Base-by-base conservation (phyloP, 2,113 vertebrate species). In the Mustela lutreola region DNA sequence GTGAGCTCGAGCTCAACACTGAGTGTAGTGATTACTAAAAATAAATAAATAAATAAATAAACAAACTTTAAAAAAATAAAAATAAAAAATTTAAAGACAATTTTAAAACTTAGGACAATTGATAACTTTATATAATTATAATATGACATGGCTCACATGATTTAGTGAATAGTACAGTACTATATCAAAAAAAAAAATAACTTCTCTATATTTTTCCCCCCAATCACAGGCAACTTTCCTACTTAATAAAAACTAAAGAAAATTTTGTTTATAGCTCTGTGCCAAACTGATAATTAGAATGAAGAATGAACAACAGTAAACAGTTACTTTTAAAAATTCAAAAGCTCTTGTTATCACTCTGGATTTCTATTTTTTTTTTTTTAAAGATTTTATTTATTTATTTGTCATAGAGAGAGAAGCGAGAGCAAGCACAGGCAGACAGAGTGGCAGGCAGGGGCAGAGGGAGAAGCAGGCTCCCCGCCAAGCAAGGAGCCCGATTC, bases 201-300 rank as follows among this genome's bases (percentile, higher is more conserved):
- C 12, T 86, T 60, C 39, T 33, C 65, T 60, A 8, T 5, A 71
- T 28, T 48, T 84, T 84, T 31, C 31, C 16, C 45, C 65, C 24
- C 50, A 58, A 65, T 71, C 67, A 82, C 3, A 90, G 24, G 39
- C 79, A 90, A 90, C 76, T 79, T 70, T 93, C 33, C 42, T 60
- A 95, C 19, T 67, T 88, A 50, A 56, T 75, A 89, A 89, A 91
- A 89, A 89, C 8, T 53, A n/a, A 67, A 84, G 16, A 94, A 33
- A 48, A 91, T 60, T 79, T 95, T 96, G 12, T 78, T 53, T 89
- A 96, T 50, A 93, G 42, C 36, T 79, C 50, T 96, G 10, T 76
- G 76, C 31, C 56, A 87, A 65, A 84, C 2, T 28, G 2, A 33
- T 45, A 75, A 78, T 95, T 73, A 96, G 80, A 96, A 78, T 71